Base-by-base conservation (phyloP, 1,140 invertebrate genomes). In the Micrasema longulum region DNA sequence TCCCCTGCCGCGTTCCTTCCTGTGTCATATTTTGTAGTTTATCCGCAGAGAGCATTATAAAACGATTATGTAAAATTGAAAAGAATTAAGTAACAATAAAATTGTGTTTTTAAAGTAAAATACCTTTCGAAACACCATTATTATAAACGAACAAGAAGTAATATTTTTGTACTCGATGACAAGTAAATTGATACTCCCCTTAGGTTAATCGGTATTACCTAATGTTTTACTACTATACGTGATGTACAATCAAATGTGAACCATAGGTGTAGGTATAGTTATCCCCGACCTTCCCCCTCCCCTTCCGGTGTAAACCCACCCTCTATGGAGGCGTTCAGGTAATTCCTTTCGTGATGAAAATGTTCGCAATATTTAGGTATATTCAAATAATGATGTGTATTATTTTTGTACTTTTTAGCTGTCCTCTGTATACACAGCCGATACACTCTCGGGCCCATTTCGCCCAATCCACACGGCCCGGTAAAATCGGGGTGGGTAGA, bases 231-330 rank as follows among this genome's bases (percentile, higher is more conserved):
- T 4, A 22, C 6, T 60, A 60, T 41, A 60, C 41, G 55, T 60
- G 55, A 60, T 60, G 55, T 60, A 60, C 55, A 60, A 60, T 60
- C 55, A 60, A 60, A 41, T 43, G 55, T 60, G 55, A 60, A 60
- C 36, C 55, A 31, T 31, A 31, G 7, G 26, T 22, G 48, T 52
- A 23, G 18, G 48, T 6, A 16, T 20, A 16, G 11, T 3, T 16
- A 2, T 20, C 26, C 55, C 50, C 36, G 16, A n/a, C 36, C 12
- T 41, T 55, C 52, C 52, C 52, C 22, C 14, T 26, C n/a, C 5
- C 52, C 52, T 4, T 7, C 18, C 47, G 2, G 47, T 48, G 47
- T n/a, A 18, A 53, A 31, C 55, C 36, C 36, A 38, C 20, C 31
- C 16, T 41, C 7, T 57, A 52, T n/a, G n/a, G n/a, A n/a, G n/a